Evolutionary conservation across 2,113 vertebrate species (phyloP), one percentile per base, ranked within the genome.

Genomic region (Gobio gobio): DNA sequence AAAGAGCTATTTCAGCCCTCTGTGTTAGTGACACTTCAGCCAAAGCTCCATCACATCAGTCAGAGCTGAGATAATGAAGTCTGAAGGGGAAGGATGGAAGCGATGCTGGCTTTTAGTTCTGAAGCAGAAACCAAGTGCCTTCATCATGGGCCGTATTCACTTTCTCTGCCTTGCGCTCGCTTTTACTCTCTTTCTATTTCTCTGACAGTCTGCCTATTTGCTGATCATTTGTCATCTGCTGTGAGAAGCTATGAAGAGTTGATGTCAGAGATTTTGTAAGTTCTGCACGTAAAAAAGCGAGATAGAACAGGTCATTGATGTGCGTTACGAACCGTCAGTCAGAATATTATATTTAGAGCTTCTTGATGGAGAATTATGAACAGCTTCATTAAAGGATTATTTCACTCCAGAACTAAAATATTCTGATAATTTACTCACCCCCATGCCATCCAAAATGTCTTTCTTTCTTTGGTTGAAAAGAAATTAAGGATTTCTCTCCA

Each of bases 81-180:
- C 82, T 83, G 87, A 84, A 89, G 86, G 78, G 88, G 81, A 83
- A 75, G 76, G 68, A 86, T 72, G 84, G 87, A 92, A 92, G 90
- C 90, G 90, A 92, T 91, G 92, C 88, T 91, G 86, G 85, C 66
- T 59, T 74, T 88, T 85, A 85, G 87, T 90, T 90, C 76, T 78
- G 76, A 86, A 91, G 87, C 85, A 82, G 20, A 36, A 90, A 89
- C 81, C 72, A 73, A 88, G 88, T 83, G 83, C 84, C 83, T 83
- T 87, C 91, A 93, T 91, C 90, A 93, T 88, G 61, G 76, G 74
- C 64, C 24, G 83, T 9, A 90, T 89, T n/a, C 84, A 75, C 10
- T 58, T 14, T n/a, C 1, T 82, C 54, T 49, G 20, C 10, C 61
- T 56, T 40, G 1, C 81, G 33, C 87, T 86, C 63, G 49, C 24